Conservation (phyloP, 2,113 vertebrate species). For the Panthera tigris region DNA sequence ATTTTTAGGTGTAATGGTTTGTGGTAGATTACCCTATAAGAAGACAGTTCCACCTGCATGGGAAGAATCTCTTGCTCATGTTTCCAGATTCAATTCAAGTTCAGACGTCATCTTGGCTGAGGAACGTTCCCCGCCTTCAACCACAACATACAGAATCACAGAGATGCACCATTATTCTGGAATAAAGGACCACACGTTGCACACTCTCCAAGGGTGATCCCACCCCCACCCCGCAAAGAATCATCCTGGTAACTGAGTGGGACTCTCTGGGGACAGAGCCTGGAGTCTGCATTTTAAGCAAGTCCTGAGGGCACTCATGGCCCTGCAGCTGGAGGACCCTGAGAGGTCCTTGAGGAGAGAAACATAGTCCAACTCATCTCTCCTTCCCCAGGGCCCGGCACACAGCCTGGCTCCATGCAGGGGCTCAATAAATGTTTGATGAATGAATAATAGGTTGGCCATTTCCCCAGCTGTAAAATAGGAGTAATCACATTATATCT, state of each 20-base stretch:
- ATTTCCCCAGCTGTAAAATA: constrained; percentile 17
- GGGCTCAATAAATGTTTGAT: background rate
- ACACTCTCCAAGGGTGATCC: background rate
- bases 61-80: background rate
- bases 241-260: background rate
- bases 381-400: background rate
- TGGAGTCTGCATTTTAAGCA: background rate
- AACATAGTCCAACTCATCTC: background rate
- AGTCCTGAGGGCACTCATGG: background rate
- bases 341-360: background rate
- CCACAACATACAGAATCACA: background rate
- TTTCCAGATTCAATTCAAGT: background rate
- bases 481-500: constrained; percentile 13
- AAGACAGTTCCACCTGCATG: background rate
- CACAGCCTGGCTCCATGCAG: background rate
- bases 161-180: background rate
- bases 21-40: background rate
- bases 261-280: background rate
- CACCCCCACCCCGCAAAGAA: background rate
- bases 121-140: background rate
- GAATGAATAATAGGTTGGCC: background rate
- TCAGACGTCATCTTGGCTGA: background rate
- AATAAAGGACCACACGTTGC: background rate
- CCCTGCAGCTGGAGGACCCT: background rate
- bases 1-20: background rate